A percentile compares a stretch with the other conserved stretches of the same genome.
These are phyloP conservation scores for Sebastes dallii DNA, from an alignment of 2,797 vertebrate species.

Conservation along the genomic window DNA sequence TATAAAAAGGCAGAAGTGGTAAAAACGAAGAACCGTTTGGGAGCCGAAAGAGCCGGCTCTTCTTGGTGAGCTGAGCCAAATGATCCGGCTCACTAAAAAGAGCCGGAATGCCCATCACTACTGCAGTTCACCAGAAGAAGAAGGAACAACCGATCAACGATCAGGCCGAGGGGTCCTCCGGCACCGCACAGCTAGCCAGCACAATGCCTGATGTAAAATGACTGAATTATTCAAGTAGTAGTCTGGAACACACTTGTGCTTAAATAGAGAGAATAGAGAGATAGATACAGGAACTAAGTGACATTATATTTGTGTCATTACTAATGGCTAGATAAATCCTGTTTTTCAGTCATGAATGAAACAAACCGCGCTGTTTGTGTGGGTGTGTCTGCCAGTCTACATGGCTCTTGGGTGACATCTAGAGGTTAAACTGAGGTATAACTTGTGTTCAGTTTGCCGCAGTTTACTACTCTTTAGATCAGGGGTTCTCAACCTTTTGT, in stretches of 20 bases:
- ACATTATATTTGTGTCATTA: neutral
- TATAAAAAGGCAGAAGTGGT: too few species aligned
- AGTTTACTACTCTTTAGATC: conserved; percentile 9
- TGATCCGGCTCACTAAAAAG: too few species aligned
- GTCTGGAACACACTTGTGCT: too few species aligned
- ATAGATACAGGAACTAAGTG: neutral
- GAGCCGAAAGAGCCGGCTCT: too few species aligned
- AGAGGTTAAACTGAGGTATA: neutral
- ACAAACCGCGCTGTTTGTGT: conserved; percentile 16
- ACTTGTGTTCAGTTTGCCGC: conserved; percentile 6
- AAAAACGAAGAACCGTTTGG: too few species aligned
- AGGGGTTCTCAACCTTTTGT: too few species aligned
- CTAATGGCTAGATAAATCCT: fast-evolving
- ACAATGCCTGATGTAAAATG: conserved; percentile 69
- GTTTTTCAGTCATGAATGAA: neutral
- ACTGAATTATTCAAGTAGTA: neutral
- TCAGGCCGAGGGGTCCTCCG: conserved; percentile 70
- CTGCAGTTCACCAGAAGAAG: conserved; percentile 50
- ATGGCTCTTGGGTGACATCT: conserved; percentile 63
- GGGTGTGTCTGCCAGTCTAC: conserved; percentile 44
- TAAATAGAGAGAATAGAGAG: fast-evolving
- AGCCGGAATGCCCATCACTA: too few species aligned
- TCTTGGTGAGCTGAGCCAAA: too few species aligned
- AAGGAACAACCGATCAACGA: conserved; percentile 40
- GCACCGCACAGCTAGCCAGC: conserved; percentile 79